Conservation (phyloP, 2,888 invertebrate genomes). For the Odiellus spinosus region DNA sequence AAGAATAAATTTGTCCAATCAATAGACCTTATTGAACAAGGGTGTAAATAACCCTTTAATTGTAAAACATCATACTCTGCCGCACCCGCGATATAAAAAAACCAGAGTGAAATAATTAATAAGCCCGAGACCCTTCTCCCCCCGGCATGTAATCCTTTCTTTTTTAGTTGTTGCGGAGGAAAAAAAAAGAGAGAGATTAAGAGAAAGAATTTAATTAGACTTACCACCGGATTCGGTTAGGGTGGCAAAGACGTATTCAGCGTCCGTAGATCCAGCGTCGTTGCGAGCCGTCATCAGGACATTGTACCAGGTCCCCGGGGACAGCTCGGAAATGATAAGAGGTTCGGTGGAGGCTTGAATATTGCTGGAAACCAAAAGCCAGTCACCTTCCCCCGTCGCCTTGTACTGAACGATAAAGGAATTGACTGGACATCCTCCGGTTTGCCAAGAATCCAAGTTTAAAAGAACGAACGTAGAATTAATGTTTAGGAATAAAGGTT, state of each 20-base stretch:
- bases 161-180: too few relatives aligned
- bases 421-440: constrained; percentile 28
- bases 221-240: constrained; percentile 84
- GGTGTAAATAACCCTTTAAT: too few relatives aligned
- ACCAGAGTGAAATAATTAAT: too few relatives aligned
- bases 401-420: constrained; percentile 26
- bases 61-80: too few relatives aligned
- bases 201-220: constrained; percentile 5
- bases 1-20: too few relatives aligned
- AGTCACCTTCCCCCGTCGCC: constrained; percentile 6
- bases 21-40: too few relatives aligned
- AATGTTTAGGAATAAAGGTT: constrained; percentile 23
- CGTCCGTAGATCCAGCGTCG: constrained; percentile 85
- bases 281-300: constrained; percentile 65
- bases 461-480: constrained; percentile 28
- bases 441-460: constrained; percentile 26
- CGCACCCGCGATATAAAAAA: too few relatives aligned
- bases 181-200: too few relatives aligned
- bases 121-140: too few relatives aligned
- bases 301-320: constrained; percentile 86
- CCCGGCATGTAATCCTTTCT: too few relatives aligned
- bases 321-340: constrained; percentile 35
- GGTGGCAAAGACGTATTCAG: constrained; percentile 87
- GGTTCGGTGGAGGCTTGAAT: constrained; percentile 9
- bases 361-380: constrained; percentile 14